Percentiles rank a stretch among this genome's conserved stretches.
Evolutionary conservation across 2,888 invertebrate genomes (phyloP).

Genomic region (Himalopsyche japonica): DNA sequence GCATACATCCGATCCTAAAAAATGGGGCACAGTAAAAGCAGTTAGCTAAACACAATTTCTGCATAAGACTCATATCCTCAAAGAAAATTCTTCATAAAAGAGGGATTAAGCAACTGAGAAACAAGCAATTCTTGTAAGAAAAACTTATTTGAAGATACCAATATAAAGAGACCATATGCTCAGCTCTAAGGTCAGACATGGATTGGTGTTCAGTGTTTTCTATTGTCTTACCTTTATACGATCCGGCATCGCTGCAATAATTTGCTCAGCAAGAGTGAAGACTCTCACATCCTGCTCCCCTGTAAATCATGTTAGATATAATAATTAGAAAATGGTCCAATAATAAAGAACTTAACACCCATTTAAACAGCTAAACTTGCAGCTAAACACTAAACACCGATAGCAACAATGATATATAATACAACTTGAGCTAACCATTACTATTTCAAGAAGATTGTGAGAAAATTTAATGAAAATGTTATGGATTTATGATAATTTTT

Average conservation of each 20-base stretch:
- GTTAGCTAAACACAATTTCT: no score
- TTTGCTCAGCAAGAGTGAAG: constrained; percentile 93
- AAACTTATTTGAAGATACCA: no score
- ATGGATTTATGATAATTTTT: not conserved
- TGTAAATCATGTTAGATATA: constrained; percentile 52
- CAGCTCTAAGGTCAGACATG: no score
- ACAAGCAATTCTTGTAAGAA: no score
- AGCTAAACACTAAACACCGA: constrained; percentile 40
- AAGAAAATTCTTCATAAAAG: no score
- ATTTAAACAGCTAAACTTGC: constrained; percentile 37
- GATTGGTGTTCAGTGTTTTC: no score
- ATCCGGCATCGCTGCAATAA: constrained; percentile 97
- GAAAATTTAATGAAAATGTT: constrained; percentile 2
- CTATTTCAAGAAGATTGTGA: constrained; percentile 2
- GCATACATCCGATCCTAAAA: no score
- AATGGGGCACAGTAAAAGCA: no score
- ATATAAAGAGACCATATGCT: no score
- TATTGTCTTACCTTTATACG: constrained; percentile 79
- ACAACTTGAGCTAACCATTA: not conserved
- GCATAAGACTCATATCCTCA: no score
- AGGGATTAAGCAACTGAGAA: no score
- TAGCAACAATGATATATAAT: constrained; percentile 31
- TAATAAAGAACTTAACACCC: constrained; percentile 1
- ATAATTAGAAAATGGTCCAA: not conserved
- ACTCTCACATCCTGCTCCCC: constrained; percentile 93